Evolutionary conservation across 2,113 vertebrate genomes (phyloP).

Genomic region (Haemorhous mexicanus): DNA sequence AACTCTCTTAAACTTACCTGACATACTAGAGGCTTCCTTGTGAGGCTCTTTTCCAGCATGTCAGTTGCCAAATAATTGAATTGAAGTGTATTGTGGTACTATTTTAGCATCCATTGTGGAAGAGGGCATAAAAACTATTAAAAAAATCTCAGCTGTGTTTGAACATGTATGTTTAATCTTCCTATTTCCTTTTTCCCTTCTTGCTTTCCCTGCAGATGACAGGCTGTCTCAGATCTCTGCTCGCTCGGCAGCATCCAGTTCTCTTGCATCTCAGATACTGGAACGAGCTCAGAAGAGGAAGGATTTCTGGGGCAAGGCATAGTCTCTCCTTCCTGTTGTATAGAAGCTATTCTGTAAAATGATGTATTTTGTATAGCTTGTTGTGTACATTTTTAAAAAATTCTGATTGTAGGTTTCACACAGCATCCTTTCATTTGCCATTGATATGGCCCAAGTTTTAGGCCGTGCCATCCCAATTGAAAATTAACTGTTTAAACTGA

Average conservation of each 20-base stretch:
- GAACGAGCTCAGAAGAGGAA: conserved; percentile 83
- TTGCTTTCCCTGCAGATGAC: conserved; percentile 70
- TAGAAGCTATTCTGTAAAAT: background rate
- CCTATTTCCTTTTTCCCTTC: background rate
- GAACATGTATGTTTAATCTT: background rate
- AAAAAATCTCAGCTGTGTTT: background rate
- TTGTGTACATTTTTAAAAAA: background rate
- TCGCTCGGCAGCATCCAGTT: conserved; percentile 81
- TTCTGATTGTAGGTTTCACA: background rate
- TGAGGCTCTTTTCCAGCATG: background rate
- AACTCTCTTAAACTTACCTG: background rate
- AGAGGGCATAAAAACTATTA: background rate
- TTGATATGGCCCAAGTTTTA: background rate
- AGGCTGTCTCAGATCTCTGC: conserved; percentile 84
- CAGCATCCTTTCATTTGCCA: background rate
- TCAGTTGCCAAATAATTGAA: background rate
- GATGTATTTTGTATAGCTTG: background rate
- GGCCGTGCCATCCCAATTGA: background rate
- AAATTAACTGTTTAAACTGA: background rate
- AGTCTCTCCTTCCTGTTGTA: background rate
- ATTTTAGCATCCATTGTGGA: background rate
- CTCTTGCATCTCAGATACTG: conserved; percentile 79
- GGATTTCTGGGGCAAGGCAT: conserved; percentile 83
- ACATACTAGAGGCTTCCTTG: background rate
- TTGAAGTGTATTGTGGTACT: background rate